Evolutionary conservation across 2,888 invertebrate genomes (phyloP).

Genomic region (Diachrysia chrysitis): DNA sequence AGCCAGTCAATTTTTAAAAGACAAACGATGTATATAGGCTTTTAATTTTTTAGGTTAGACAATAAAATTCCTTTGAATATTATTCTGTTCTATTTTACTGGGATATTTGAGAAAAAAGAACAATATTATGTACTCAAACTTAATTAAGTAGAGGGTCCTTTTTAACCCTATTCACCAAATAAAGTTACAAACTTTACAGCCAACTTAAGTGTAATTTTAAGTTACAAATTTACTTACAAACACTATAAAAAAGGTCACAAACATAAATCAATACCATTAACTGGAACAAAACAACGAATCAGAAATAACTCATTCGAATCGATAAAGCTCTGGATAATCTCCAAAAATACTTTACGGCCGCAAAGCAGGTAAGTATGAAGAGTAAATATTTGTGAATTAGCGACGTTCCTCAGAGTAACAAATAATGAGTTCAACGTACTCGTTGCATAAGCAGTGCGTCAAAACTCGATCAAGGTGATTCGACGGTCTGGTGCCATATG

Average conservation of each 20-base stretch:
- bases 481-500: slow-evolving; percentile 57
- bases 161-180: not conserved
- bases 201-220: not conserved
- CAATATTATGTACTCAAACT: no score
- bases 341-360: slow-evolving; percentile 51
- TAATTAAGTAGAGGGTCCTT: no score
- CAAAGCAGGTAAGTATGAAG: slow-evolving; percentile 66
- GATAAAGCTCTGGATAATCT: slow-evolving; percentile 52
- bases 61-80: no score
- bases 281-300: slow-evolving; percentile 21
- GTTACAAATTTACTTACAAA: not conserved
- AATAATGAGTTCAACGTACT: slow-evolving; percentile 72
- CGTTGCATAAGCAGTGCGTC: slow-evolving; percentile 82
- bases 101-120: no score
- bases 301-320: slow-evolving; percentile 40
- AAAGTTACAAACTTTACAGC: not conserved
- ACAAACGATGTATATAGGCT: no score
- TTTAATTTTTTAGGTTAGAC: no score
- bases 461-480: slow-evolving; percentile 85
- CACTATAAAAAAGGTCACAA: slow-evolving; percentile 2
- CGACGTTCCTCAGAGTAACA: slow-evolving; percentile 58
- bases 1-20: no score
- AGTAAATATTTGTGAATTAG: slow-evolving; percentile 80
- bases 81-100: no score
- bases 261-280: slow-evolving; percentile 9